Conservation (phyloP, 2,113 vertebrate genomes). For the human (Homo sapiens) region DNA sequence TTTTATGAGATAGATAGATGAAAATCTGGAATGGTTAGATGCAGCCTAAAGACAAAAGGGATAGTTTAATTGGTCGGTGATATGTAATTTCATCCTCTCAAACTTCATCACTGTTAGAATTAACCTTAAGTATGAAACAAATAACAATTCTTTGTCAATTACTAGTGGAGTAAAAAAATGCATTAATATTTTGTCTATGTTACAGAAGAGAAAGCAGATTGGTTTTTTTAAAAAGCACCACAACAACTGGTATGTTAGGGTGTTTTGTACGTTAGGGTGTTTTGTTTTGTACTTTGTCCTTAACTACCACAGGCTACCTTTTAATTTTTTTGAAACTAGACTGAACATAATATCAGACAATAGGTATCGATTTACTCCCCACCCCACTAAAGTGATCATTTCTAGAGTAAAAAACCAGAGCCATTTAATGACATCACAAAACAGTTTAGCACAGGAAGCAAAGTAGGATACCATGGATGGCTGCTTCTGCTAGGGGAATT, state of each 20-base stretch:
- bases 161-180: not conserved
- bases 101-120: slow-evolving; percentile 14
- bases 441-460: slow-evolving; percentile 66
- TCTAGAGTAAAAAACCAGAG: slow-evolving; percentile 47
- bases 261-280: not conserved
- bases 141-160: slow-evolving; percentile 33
- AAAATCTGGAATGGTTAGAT: not conserved
- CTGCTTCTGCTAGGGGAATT: slow-evolving; percentile 69
- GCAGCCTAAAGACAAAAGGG: not conserved
- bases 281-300: slow-evolving; percentile 42
- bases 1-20: slow-evolving; percentile 30
- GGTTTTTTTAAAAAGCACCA: not conserved
- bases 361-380: slow-evolving; percentile 37
- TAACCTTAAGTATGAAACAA: slow-evolving; percentile 27
- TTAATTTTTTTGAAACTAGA: slow-evolving; percentile 51
- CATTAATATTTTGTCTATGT: not conserved
- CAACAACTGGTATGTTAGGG: not conserved
- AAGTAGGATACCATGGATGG: slow-evolving; percentile 59
- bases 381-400: slow-evolving; percentile 43
- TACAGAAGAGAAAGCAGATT: slow-evolving; percentile 13
- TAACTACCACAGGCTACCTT: slow-evolving; percentile 26
- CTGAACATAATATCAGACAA: slow-evolving; percentile 40
- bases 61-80: slow-evolving; percentile 5
- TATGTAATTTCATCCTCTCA: slow-evolving; percentile 30
- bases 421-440: slow-evolving; percentile 59